phyloP scores from a whole-genome alignment of 2,888 invertebrate species.

The Tholera decimalis region DNA sequence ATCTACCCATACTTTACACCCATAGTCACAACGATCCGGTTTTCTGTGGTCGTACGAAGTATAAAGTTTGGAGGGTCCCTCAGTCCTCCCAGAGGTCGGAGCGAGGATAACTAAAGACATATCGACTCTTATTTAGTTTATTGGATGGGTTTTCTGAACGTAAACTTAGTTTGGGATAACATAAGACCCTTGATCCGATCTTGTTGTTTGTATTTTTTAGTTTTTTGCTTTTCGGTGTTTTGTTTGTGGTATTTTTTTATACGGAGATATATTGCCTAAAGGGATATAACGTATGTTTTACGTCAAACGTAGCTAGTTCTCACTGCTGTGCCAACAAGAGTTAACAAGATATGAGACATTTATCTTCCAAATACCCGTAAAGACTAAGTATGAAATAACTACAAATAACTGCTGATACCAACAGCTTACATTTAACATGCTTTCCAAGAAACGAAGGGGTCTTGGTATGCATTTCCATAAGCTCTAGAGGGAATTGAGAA shows the following conservation, averaged over 20 bases:
- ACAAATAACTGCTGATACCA: no score
- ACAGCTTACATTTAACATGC: no score
- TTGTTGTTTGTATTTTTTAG: conserved; percentile 49
- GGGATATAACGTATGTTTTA: not conserved
- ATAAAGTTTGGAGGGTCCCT: conserved; percentile 59
- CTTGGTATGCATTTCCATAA: no score
- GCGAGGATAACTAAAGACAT: conserved; percentile 65
- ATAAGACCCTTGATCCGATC: conserved; percentile 51
- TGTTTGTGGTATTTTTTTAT: conserved; percentile 5
- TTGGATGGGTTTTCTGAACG: conserved; percentile 60
- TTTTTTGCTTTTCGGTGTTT: conserved; percentile 26
- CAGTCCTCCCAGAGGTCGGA: conserved; percentile 46
- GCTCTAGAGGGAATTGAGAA: no score
- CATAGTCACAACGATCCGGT: conserved; percentile 42
- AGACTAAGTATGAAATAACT: no score
- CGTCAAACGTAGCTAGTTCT: not conserved
- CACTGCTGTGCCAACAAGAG: no score
- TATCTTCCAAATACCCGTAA: no score
- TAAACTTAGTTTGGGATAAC: conserved; percentile 64
- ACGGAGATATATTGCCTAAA: not conserved
- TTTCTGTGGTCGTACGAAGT: conserved; percentile 50
- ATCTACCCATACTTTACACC: conserved; percentile 11
- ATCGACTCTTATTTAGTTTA: conserved; percentile 68
- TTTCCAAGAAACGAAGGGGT: no score
- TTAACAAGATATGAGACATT: no score